These are phyloP conservation scores for Protobothrops flavoviridis DNA, from an alignment of 2,113 vertebrate genomes.

Conservation along the genomic window DNA sequence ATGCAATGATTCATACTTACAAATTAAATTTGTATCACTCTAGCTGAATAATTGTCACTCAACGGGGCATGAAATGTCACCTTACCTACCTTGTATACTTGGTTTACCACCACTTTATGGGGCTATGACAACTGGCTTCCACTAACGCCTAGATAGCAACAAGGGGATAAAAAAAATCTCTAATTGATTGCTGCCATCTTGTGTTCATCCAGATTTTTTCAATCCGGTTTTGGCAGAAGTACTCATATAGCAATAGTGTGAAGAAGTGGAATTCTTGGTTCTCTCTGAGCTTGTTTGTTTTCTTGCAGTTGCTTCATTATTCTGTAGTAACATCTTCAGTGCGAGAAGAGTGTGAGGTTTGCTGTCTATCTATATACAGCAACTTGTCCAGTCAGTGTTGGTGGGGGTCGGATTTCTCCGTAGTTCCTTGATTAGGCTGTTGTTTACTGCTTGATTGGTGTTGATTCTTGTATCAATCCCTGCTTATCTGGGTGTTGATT, in stretches of 20 bases:
- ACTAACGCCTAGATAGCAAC: not conserved
- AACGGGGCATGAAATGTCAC: not conserved
- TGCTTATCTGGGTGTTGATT: not conserved
- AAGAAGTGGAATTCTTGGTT: not conserved
- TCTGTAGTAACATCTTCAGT: not conserved
- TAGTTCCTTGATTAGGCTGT: not conserved
- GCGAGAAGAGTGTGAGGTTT: not conserved
- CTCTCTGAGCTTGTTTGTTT: not conserved
- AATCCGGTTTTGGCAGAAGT: not conserved
- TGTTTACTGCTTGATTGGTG: not conserved
- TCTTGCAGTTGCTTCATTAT: not conserved
- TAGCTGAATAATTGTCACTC: not conserved
- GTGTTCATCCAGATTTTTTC: not conserved
- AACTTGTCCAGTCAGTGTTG: not conserved
- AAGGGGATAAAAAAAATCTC: not conserved
- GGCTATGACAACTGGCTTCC: not conserved
- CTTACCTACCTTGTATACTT: not conserved
- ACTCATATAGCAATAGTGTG: not conserved
- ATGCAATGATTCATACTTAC: not conserved
- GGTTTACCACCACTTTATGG: not conserved
- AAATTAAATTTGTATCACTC: not conserved
- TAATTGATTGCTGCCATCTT: not conserved
- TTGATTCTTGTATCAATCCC: not conserved
- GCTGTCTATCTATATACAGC: not conserved
- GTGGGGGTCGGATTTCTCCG: not conserved